Conservation (phyloP, 2,888 invertebrate species). For the Ceraclea dissimilis region DNA sequence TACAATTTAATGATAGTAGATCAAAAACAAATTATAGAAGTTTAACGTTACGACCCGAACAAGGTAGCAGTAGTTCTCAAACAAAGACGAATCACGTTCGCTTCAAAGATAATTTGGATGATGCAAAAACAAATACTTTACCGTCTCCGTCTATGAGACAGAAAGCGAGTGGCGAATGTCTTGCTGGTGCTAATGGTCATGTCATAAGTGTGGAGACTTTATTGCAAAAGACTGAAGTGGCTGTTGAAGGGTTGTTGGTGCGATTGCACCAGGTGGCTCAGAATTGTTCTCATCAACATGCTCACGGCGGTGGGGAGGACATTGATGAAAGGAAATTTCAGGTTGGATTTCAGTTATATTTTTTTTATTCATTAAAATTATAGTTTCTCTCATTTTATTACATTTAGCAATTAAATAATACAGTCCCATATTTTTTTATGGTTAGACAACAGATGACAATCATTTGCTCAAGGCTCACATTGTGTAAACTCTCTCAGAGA, state of each 20-base stretch:
- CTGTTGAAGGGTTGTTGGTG: constrained; percentile 59
- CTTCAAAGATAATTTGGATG: constrained; percentile 44
- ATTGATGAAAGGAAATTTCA: constrained; percentile 73
- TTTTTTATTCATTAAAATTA: not conserved
- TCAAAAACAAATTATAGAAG: constrained; percentile 12
- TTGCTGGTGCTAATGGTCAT: constrained; percentile 48
- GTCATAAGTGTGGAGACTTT: constrained; percentile 53
- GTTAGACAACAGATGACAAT: no score
- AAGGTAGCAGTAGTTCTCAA: constrained; percentile 35
- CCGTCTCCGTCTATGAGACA: constrained; percentile 37
- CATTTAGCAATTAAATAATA: no score
- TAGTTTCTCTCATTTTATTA: not conserved
- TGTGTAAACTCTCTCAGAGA: no score
- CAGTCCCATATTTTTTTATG: no score
- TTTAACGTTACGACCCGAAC: constrained; percentile 33
- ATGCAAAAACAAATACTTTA: constrained; percentile 44
- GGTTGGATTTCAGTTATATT: no score
- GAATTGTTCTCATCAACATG: constrained; percentile 64
- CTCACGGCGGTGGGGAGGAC: constrained; percentile 65
- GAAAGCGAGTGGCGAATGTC: constrained; percentile 26
- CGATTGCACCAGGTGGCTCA: constrained; percentile 63
- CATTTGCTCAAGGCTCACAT: no score
- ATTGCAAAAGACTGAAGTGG: constrained; percentile 60
- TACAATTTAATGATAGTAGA: constrained; percentile 28
- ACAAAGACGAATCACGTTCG: constrained; percentile 45